phyloP scores from a whole-genome alignment of 2,113 vertebrate species.

The Chascanopsetta lugubris region DNA sequence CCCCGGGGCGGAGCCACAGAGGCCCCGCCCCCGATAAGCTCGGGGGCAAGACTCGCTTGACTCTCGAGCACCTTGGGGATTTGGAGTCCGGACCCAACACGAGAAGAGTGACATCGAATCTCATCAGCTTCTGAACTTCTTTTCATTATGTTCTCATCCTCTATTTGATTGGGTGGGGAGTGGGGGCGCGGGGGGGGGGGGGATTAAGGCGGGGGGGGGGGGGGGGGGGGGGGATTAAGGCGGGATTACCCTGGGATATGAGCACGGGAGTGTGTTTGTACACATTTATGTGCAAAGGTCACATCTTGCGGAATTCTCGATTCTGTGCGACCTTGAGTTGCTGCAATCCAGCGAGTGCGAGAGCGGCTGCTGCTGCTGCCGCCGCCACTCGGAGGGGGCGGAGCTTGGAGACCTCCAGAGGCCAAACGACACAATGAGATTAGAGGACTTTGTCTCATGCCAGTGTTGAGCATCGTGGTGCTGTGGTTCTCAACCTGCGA shows the following conservation, averaged over 20 bases:
- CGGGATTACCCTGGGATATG: constrained; percentile 57
- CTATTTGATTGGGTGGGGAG: constrained; percentile 57
- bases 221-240: constrained; percentile 62
- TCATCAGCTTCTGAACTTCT: constrained; percentile 38
- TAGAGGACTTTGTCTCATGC: constrained; percentile 43
- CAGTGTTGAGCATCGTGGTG: constrained; percentile 7
- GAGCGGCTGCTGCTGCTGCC: no score
- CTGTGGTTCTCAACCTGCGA: neutral
- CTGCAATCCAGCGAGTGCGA: neutral
- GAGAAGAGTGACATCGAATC: constrained; percentile 42
- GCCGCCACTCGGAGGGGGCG: neutral
- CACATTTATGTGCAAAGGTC: constrained; percentile 25
- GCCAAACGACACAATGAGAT: constrained; percentile 53
- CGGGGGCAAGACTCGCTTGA: constrained; percentile 1
- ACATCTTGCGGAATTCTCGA: neutral
- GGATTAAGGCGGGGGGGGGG: constrained; percentile 67
- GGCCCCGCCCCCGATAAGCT: no score
- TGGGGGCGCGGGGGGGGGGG: no score
- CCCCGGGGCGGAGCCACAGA: constrained; percentile 23
- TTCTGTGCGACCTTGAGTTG: neutral
- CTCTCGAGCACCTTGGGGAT: constrained; percentile 25
- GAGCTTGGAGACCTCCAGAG: constrained; percentile 25
- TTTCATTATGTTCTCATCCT: constrained; percentile 52
- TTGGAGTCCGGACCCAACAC: constrained; percentile 16
- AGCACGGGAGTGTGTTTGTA: constrained; percentile 8